Conservation (phyloP, 2,113 vertebrate genomes). For the Zosterops lateralis region DNA sequence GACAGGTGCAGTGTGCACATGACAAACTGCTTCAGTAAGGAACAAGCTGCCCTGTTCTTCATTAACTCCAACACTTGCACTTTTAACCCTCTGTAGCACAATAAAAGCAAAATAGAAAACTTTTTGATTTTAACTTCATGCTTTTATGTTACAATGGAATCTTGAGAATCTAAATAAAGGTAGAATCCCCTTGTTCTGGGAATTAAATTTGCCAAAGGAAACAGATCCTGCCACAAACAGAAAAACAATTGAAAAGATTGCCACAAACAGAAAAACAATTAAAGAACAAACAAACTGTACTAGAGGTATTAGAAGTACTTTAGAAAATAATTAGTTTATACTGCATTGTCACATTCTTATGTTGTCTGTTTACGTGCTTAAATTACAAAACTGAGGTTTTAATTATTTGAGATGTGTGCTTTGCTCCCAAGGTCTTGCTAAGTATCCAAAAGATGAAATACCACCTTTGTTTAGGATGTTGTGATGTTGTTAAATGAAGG, state of each 20-base stretch:
- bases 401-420: not conserved
- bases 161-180: not conserved
- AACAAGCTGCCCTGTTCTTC: conserved; percentile 25
- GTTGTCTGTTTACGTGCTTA: not conserved
- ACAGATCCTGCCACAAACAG: not conserved
- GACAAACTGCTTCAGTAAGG: not conserved
- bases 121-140: not conserved
- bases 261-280: not conserved
- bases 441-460: not conserved
- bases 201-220: not conserved
- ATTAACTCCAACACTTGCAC: not conserved
- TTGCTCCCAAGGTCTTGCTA: not conserved
- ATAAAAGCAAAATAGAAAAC: not conserved
- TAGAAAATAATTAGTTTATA: not conserved
- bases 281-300: not conserved
- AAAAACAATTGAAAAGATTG: not conserved
- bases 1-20: not conserved
- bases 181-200: not conserved
- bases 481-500: not conserved
- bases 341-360: not conserved
- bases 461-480: not conserved
- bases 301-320: not conserved
- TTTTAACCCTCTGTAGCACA: not conserved
- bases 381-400: not conserved
- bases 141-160: not conserved